Conservation (phyloP, 2,888 invertebrate species). For the Limnephilus marmoratus region DNA sequence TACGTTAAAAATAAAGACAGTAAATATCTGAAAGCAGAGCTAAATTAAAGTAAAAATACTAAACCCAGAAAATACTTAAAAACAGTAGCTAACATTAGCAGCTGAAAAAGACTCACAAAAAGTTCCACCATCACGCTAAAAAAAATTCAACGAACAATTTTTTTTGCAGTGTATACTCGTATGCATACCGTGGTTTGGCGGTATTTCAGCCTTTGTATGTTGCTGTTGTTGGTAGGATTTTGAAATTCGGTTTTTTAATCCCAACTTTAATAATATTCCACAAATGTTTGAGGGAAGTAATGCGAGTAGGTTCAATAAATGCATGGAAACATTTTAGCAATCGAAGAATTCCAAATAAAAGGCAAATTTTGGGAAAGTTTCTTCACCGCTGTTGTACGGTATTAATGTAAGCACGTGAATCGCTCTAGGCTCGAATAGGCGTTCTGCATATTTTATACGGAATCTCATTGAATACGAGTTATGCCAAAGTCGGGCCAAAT, state of each 20-base stretch:
- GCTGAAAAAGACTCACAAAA: too few relatives aligned
- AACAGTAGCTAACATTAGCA: too few relatives aligned
- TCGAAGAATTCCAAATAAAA: neutral
- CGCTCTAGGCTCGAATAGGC: constrained; percentile 13
- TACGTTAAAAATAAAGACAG: too few relatives aligned
- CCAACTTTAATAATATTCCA: neutral
- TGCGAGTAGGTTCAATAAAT: neutral
- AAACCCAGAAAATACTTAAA: too few relatives aligned
- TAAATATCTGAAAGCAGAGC: too few relatives aligned
- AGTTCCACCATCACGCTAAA: too few relatives aligned
- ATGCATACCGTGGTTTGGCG: too few relatives aligned
- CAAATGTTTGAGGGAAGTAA: neutral
- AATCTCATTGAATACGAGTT: constrained; percentile 45
- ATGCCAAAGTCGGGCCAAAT: constrained; percentile 39
- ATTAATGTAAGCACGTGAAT: constrained; percentile 17
- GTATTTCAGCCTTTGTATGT: too few relatives aligned
- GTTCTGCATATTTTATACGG: constrained; percentile 32
- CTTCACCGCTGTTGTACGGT: neutral
- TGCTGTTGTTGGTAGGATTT: too few relatives aligned
- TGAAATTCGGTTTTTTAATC: neutral
- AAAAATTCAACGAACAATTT: too few relatives aligned
- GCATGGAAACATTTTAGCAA: neutral
- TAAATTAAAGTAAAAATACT: too few relatives aligned
- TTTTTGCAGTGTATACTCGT: too few relatives aligned
- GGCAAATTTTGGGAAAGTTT: neutral